Evolutionary conservation across 2,888 invertebrate genomes (phyloP).

Genomic region (Diplazon laetatorius): DNA sequence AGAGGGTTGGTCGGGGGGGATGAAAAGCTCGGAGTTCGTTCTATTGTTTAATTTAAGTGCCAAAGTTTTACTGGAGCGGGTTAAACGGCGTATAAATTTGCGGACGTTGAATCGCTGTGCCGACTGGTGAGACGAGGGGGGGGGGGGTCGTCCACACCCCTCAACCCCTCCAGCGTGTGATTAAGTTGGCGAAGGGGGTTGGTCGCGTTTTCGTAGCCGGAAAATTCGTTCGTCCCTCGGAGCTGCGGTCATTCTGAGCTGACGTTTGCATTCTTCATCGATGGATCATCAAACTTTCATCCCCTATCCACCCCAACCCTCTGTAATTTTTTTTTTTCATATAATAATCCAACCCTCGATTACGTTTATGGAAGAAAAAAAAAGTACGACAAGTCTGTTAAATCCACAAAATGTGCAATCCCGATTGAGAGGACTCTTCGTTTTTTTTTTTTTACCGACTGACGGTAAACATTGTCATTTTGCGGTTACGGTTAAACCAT

Average conservation of each 20-base stretch:
- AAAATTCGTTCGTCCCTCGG: too few relatives aligned
- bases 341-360: too few relatives aligned
- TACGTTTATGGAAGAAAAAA: too few relatives aligned
- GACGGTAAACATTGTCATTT: constrained; percentile 56
- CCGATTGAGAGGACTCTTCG: too few relatives aligned
- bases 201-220: too few relatives aligned
- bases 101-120: constrained; percentile 45
- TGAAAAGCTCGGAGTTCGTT: constrained; percentile 70
- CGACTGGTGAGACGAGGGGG: constrained; percentile 26
- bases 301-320: too few relatives aligned
- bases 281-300: constrained; percentile 48
- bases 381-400: too few relatives aligned
- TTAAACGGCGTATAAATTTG: constrained; percentile 79
- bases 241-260: constrained; percentile 3
- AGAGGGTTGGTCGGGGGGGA: constrained; percentile 8
- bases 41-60: constrained; percentile 81
- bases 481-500: constrained; percentile 45
- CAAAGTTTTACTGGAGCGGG: constrained; percentile 77
- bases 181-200: constrained; percentile 27
- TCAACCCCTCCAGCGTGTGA: constrained; percentile 14
- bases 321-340: too few relatives aligned
- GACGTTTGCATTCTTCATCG: constrained; percentile 59
- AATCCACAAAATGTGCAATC: too few relatives aligned
- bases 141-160: too few relatives aligned
- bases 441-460: constrained; percentile 1